Base-by-base conservation (phyloP, 2,888 invertebrate genomes). In the Drosophila siamana region DNA sequence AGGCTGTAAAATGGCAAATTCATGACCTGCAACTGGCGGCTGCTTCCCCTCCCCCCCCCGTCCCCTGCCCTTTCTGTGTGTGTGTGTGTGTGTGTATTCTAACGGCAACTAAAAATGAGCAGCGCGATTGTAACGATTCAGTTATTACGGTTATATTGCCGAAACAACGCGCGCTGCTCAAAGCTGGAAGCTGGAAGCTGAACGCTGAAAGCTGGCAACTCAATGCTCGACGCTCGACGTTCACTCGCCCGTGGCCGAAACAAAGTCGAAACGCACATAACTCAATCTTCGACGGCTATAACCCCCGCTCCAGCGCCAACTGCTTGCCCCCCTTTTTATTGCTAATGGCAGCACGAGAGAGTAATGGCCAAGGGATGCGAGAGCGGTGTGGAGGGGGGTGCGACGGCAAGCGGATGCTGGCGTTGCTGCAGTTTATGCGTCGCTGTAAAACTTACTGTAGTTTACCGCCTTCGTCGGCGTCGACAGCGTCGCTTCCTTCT, bases 1-100 rank as follows among this genome's bases (percentile, higher is more conserved):
- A 91, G 92, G 91, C 90, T 91, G 90, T 91, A 91, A 91, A 91
- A 92, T 90, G 92, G 90, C 87, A 89, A 91, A 92, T 91, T 91
- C 92, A 91, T 92, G 92, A 90, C 91, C 85, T 87, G 91, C 91
- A 86, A 89, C 88, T 84, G 87, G 80, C 75, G 63, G 54, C 60
- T 61, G 60, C 47, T 38, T n/a, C 33, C 11, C 19, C 7, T 40
- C 24, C 19, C 11, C 4, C 33, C 11, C 22, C 15, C 7, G 2
- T 4, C n/a, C 11, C 4, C 33, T 8, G 16, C 15, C 7, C 3
- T 4, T 9, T 3, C 13, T 6, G 44, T 44, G 19, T 19, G 19
- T 19, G 19, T 19, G 28, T 55, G 55, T 44, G 51, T 69, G 71
- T 74, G 75, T 76, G 73, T 77, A 74, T 85, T 86, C 83, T 87